These are phyloP conservation scores for Hemibagrus wyckioides DNA, from an alignment of 2,113 vertebrate species.

Conservation along the genomic window DNA sequence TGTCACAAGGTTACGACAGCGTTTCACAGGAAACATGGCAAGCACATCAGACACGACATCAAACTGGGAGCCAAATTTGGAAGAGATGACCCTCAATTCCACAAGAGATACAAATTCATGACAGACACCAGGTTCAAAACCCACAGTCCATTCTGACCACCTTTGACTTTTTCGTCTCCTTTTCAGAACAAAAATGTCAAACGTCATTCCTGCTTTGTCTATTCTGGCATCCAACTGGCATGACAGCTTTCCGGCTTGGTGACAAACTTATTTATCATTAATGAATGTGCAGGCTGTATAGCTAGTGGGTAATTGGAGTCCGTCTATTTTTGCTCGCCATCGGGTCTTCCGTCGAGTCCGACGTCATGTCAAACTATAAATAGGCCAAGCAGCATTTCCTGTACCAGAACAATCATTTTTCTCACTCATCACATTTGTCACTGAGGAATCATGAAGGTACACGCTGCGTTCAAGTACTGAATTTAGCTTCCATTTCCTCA, in stretches of 20 bases:
- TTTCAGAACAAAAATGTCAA: neutral
- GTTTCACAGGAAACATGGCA: too few species aligned
- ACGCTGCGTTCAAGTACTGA: neutral
- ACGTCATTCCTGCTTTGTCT: neutral
- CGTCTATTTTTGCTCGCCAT: neutral
- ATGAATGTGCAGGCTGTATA: neutral
- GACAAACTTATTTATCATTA: conserved; percentile 8
- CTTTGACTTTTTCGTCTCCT: neutral
- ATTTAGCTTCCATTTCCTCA: neutral
- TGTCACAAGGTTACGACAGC: too few species aligned
- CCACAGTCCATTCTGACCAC: neutral
- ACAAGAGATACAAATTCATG: neutral
- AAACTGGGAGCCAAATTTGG: too few species aligned
- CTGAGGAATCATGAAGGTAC: neutral
- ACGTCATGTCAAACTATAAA: conserved; percentile 1
- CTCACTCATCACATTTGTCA: conserved; percentile 1
- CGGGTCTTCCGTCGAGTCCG: neutral
- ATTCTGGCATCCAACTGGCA: neutral
- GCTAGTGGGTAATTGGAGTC: conserved; percentile 12
- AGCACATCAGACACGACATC: too few species aligned
- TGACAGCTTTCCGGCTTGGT: neutral
- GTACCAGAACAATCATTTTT: neutral
- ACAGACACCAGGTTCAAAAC: neutral
- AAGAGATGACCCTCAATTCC: too few species aligned
- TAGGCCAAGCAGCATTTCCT: neutral